Percentiles rank a stretch among this genome's conserved stretches.
Conservation (phyloP, 2,888 invertebrate species). For the Tetragonula carbonaria region DNA sequence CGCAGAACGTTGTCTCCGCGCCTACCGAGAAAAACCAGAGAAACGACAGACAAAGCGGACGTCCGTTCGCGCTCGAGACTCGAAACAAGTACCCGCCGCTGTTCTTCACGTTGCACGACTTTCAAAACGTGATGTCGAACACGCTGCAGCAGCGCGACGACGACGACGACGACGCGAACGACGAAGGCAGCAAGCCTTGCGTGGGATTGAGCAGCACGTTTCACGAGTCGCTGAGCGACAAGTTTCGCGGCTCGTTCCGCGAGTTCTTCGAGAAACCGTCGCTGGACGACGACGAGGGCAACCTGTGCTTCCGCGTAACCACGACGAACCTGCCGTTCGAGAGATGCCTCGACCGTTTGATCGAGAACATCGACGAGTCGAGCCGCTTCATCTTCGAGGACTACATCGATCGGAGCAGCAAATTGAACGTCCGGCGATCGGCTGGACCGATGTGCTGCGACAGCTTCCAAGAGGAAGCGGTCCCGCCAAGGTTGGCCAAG, state of each 20-base stretch:
- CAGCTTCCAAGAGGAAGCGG: constrained; percentile 46
- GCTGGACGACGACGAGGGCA: constrained; percentile 51
- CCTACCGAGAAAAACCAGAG: constrained; percentile 1
- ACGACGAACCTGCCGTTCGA: constrained; percentile 80
- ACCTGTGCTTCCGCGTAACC: constrained; percentile 78
- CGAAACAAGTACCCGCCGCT: constrained; percentile 72
- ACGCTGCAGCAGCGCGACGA: constrained; percentile 27
- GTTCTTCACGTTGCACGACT: constrained; percentile 80
- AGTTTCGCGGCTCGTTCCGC: not conserved
- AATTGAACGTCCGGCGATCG: constrained; percentile 56
- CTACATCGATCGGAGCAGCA: constrained; percentile 76
- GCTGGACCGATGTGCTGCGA: constrained; percentile 47
- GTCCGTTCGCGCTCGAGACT: constrained; percentile 19
- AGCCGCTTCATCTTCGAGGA: constrained; percentile 78
- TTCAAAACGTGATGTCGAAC: constrained; percentile 76
- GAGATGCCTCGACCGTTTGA: constrained; percentile 70
- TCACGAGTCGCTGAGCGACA: not conserved
- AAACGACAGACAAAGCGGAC: not conserved
- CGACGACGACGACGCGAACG: not conserved
- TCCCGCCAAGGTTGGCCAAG: constrained; percentile 50
- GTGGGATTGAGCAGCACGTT: not conserved
- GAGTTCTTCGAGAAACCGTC: constrained; percentile 54
- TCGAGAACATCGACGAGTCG: constrained; percentile 39
- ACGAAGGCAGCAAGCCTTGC: not conserved
- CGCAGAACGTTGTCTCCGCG: constrained; percentile 18